Evolutionary conservation across 2,888 invertebrate genomes (phyloP).

Genomic region (Drosophila neonasuta): DNA sequence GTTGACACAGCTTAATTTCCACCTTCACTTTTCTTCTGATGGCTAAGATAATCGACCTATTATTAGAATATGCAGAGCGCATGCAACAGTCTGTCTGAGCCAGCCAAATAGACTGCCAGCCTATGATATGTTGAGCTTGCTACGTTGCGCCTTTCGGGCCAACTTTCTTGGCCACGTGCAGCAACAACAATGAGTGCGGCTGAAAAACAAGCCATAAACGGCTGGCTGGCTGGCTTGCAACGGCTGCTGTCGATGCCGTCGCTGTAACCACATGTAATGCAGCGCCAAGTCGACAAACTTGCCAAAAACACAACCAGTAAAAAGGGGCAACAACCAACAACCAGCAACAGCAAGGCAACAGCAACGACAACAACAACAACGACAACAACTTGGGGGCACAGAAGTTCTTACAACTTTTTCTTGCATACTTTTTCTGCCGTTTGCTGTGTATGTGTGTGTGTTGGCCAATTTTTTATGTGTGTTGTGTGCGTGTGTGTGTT

Average conservation of each 20-base stretch:
- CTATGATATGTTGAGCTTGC: conserved; percentile 15
- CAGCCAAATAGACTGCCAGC: conserved; percentile 17
- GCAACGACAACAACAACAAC: not conserved
- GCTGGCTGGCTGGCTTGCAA: conserved; percentile 38
- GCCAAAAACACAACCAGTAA: conserved; percentile 41
- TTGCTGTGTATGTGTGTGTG: conserved; percentile 22
- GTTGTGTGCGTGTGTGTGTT: conserved; percentile 28
- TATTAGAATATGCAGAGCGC: conserved; percentile 24
- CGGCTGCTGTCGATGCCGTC: conserved; percentile 57
- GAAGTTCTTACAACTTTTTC: conserved; percentile 58
- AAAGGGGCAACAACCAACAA: conserved; percentile 2
- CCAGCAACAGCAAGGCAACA: not conserved
- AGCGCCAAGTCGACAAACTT: conserved; percentile 63
- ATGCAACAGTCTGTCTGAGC: conserved; percentile 47
- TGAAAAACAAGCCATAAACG: conserved; percentile 39
- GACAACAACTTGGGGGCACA: conserved; percentile 1
- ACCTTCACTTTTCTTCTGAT: not conserved
- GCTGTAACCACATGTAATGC: conserved; percentile 63
- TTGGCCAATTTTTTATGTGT: conserved; percentile 32
- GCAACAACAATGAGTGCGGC: conserved; percentile 31
- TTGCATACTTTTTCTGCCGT: conserved; percentile 37
- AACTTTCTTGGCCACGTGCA: conserved; percentile 29
- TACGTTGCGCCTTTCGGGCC: not conserved
- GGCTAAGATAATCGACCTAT: not conserved
- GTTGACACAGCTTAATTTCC: no score